These are phyloP conservation scores for Dysmachus trigonus DNA, from an alignment of 2,888 invertebrate genomes.

Conservation along the genomic window DNA sequence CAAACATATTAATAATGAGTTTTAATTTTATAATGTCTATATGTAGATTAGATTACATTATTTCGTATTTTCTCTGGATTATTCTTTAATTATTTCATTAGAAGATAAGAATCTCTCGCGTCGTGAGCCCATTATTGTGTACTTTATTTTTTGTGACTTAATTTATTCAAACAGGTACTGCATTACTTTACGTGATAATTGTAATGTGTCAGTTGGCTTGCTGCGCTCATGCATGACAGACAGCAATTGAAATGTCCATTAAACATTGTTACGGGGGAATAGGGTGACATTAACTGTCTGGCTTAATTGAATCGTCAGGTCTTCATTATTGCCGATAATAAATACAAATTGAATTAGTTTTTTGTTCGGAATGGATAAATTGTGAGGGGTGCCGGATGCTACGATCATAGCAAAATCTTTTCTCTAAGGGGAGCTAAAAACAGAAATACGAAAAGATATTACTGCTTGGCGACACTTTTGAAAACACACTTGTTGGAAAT, in stretches of 20 bases:
- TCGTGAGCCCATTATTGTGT: background rate
- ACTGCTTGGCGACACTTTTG: background rate
- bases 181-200: background rate
- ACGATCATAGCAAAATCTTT: background rate
- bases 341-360: background rate
- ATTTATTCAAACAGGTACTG: background rate
- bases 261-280: background rate
- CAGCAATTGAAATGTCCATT: background rate
- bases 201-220: no score
- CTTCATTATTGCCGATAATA: background rate
- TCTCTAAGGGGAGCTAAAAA: background rate
- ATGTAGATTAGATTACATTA: no score
- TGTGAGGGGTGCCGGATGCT: background rate
- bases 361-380: background rate
- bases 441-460: background rate
- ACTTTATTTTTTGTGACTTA: background rate
- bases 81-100: no score
- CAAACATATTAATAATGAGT: no score
- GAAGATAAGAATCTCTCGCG: no score
- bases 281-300: background rate
- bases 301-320: background rate
- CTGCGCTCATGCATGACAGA: background rate
- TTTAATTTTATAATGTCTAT: no score
- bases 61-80: no score
- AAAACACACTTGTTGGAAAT: background rate